A percentile compares a stretch with the other conserved stretches of the same genome.
These are phyloP conservation scores for Podarcis lilfordi DNA, from an alignment of 2,797 vertebrate genomes.

Conservation along the genomic window DNA sequence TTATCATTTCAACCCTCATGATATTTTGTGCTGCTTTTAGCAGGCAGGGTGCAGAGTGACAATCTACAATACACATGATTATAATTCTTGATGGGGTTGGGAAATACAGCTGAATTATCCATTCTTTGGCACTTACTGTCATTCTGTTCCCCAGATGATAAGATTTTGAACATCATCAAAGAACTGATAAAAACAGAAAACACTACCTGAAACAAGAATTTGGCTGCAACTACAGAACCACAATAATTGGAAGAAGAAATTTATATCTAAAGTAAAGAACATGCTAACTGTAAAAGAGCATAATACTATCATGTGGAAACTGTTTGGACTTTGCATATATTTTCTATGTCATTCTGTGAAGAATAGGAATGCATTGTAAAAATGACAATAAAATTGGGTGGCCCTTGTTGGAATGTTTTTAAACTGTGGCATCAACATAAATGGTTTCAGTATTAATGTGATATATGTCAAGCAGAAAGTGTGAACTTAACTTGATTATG, in stretches of 20 bases:
- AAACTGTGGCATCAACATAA: neutral
- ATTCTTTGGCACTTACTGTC: neutral
- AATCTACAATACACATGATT: neutral
- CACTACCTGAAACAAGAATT: slow-evolving; percentile 59
- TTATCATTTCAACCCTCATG: neutral
- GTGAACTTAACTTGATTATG: neutral
- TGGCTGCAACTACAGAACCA: slow-evolving; percentile 6
- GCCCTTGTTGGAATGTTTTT: slow-evolving; percentile 32
- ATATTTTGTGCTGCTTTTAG: neutral
- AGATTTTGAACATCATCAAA: slow-evolving; percentile 89
- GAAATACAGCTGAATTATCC: neutral
- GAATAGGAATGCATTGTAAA: slow-evolving; percentile 40
- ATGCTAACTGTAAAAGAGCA: slow-evolving; percentile 36
- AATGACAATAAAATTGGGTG: slow-evolving; percentile 67
- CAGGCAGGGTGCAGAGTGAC: neutral
- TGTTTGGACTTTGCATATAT: slow-evolving; percentile 64
- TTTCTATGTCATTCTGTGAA: slow-evolving; percentile 63
- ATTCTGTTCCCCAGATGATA: slow-evolving; percentile 84
- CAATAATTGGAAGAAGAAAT: slow-evolving; percentile 31
- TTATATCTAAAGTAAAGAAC: slow-evolving; percentile 28
- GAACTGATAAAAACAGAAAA: slow-evolving; percentile 91
- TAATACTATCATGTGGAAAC: slow-evolving; percentile 43
- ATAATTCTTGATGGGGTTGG: neutral
- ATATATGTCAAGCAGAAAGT: too few species aligned
- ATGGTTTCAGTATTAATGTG: slow-evolving; percentile 8